These are phyloP conservation scores for Clarias magur DNA, from an alignment of 2,113 vertebrate genomes.

Conservation along the genomic window DNA sequence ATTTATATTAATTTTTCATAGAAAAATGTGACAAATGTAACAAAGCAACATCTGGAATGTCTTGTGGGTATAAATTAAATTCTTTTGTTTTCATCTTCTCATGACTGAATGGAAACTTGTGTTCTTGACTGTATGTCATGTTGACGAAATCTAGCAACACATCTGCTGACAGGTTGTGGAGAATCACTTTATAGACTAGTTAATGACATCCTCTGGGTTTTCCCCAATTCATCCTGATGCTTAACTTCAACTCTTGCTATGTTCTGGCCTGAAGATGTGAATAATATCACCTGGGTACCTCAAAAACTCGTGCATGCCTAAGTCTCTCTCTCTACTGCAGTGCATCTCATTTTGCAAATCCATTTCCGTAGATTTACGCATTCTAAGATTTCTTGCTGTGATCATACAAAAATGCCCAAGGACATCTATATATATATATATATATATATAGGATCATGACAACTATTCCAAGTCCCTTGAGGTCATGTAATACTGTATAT, in stretches of 20 bases:
- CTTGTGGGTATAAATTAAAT: slow-evolving; percentile 3
- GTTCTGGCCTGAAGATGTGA: neutral
- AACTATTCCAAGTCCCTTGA: neutral
- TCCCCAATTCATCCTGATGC: neutral
- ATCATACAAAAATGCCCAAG: neutral
- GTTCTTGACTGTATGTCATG: neutral
- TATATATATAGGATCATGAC: neutral
- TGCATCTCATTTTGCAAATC: neutral
- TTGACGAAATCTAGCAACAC: neutral
- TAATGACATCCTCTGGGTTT: neutral
- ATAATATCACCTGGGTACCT: neutral
- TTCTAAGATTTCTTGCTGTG: neutral
- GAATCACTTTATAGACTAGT: neutral
- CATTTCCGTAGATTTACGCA: neutral
- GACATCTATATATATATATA: neutral
- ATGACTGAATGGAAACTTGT: neutral
- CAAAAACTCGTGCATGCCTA: neutral
- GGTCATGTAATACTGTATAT: neutral
- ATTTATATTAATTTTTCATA: neutral
- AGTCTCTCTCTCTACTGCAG: neutral
- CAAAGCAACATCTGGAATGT: neutral
- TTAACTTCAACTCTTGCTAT: neutral
- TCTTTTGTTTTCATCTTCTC: neutral
- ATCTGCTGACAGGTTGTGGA: neutral
- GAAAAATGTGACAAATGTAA: too few relatives aligned